These are phyloP conservation scores for Podarcis raffonei DNA, from an alignment of 2,113 vertebrate genomes.

Conservation along the genomic window DNA sequence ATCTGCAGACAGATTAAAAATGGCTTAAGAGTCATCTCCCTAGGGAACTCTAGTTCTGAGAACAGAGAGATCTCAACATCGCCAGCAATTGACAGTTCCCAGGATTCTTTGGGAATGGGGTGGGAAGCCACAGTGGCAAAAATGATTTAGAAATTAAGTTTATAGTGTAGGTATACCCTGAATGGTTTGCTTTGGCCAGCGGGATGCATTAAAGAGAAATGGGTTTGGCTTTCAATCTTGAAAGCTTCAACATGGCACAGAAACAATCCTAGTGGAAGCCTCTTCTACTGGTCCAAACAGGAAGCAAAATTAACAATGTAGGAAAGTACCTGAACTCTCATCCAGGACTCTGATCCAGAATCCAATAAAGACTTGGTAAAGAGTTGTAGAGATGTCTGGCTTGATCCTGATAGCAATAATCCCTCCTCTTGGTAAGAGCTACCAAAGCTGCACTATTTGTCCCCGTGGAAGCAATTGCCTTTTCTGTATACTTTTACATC, in stretches of 20 bases:
- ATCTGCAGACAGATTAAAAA: neutral
- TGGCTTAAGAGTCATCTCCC: neutral
- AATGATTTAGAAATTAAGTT: neutral
- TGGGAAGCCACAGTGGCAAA: neutral
- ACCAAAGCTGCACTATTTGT: neutral
- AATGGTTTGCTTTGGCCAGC: neutral
- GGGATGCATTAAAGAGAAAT: neutral
- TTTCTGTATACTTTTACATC: neutral
- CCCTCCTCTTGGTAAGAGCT: neutral
- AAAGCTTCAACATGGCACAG: neutral
- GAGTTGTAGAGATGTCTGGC: conserved; percentile 19
- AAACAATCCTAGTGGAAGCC: neutral
- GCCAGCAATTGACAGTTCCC: neutral
- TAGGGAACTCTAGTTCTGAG: neutral
- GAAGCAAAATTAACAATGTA: neutral
- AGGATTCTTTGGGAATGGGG: neutral
- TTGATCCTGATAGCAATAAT: neutral
- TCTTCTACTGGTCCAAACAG: neutral
- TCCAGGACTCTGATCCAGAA: neutral
- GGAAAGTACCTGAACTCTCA: neutral
- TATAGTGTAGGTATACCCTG: neutral
- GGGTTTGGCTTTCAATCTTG: neutral
- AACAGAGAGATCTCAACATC: neutral
- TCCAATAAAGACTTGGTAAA: neutral
- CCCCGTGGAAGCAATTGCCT: neutral